phyloP scores from a whole-genome alignment of 2,113 vertebrate species.

The Oncorhynchus masou region DNA sequence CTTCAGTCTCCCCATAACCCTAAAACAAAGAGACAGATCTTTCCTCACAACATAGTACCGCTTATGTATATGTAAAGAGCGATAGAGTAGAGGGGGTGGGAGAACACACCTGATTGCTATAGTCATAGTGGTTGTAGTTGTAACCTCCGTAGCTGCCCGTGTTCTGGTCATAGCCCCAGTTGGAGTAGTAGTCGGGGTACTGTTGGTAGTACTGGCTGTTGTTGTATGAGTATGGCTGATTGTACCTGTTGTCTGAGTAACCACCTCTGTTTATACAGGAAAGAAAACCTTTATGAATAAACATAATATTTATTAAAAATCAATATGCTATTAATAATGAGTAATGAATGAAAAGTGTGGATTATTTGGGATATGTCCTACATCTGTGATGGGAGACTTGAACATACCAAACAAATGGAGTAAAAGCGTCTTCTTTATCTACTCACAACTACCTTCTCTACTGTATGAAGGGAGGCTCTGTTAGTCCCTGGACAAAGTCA shows the following conservation, averaged over 20 bases:
- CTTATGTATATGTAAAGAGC: too few relatives aligned
- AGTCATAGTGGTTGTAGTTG: slow-evolving; percentile 71
- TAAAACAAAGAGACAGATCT: slow-evolving; percentile 54
- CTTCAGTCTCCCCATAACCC: slow-evolving; percentile 80
- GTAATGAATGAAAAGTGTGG: not conserved
- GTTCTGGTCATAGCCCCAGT: slow-evolving; percentile 87
- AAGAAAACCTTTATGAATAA: not conserved
- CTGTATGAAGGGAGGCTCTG: too few relatives aligned
- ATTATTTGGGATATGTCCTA: not conserved
- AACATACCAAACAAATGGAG: too few relatives aligned
- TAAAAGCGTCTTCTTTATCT: too few relatives aligned
- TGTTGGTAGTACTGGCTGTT: slow-evolving; percentile 80
- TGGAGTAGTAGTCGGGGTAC: slow-evolving; percentile 82
- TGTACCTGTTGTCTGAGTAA: slow-evolving; percentile 54
- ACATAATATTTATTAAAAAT: too few relatives aligned
- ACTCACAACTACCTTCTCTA: too few relatives aligned
- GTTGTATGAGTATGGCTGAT: slow-evolving; percentile 79
- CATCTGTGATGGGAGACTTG: not conserved
- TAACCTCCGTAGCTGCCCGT: slow-evolving; percentile 81
- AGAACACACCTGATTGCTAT: slow-evolving; percentile 77
- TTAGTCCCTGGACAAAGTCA: not conserved
- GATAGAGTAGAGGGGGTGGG: not conserved
- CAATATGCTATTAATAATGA: too few relatives aligned
- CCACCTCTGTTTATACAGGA: slow-evolving; percentile 18
- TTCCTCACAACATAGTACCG: not conserved